Base-by-base conservation (phyloP, 1,140 invertebrate genomes). In the Leptestheria dahalacensis region DNA sequence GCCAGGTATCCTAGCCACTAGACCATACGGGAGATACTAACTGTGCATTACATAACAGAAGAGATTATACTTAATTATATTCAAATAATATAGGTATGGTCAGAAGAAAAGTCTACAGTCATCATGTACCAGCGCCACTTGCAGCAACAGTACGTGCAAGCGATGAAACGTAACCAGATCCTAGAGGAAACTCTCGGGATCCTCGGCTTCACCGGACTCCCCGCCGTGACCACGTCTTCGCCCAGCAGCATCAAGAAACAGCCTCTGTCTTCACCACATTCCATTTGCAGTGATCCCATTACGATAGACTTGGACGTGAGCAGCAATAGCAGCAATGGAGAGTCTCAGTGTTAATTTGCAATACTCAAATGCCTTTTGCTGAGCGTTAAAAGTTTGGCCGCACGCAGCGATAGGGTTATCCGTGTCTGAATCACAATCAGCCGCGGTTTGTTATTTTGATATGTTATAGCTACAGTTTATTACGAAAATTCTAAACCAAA, bases 71-170 rank as follows among this genome's bases (percentile, higher is more conserved):
- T n/a, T n/a, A n/a, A n/a, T n/a, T n/a, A n/a, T n/a, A n/a, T 41
- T 9, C 59, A 72, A 64, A 25, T 70, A 57, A 61, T 68, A 64
- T 70, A 79, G 61, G 79, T 81, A 63, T 88, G 85, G 85, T 76
- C 80, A 0, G 82, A 85, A 59, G 85, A 88, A 67, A 87, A 88
- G 65, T 82, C 85, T 66, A 85, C 86, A 71, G 85, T 88, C 1
- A 73, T 86, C 52, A 73, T 80, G 67, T 88, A 88, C 71, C 85
- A 88, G 72, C 82, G 83, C 65, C 84, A 86, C 67, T 73, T 88
- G 64, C 85, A 88, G 66, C 73, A 85, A 62, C 86, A 86, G 69
- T 88, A 87, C 65, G 79, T 86, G 2, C 82, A 86, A 66, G 86
- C 86, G 80, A 84, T 81, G 67, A 77, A 82, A 62, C 75, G 81